Percentiles rank a stretch among this genome's conserved stretches.
Conservation (phyloP, 2,888 invertebrate genomes). For the Harpalus rufipes region DNA sequence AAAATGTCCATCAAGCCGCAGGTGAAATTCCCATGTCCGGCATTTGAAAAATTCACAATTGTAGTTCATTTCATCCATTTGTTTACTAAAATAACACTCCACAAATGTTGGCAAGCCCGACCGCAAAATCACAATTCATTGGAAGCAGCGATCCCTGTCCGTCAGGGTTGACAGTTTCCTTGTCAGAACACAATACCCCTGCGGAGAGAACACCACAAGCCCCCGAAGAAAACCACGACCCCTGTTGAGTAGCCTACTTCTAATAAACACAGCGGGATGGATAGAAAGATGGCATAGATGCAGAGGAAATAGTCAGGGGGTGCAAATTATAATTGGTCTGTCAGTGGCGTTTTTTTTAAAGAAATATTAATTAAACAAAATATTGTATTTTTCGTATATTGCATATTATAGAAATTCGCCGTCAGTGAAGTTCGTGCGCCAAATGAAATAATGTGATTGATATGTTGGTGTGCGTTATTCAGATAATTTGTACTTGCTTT, state of each 20-base stretch:
- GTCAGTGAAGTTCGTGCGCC: too few relatives aligned
- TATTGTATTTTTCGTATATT: too few relatives aligned
- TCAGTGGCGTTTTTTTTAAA: neutral
- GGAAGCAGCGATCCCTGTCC: neutral
- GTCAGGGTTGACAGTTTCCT: slow-evolving; percentile 30
- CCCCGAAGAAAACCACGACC: slow-evolving; percentile 34
- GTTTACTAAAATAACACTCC: slow-evolving; percentile 54
- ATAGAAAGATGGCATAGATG: neutral
- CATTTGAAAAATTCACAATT: slow-evolving; percentile 40
- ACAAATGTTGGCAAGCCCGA: slow-evolving; percentile 16
- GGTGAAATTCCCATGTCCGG: slow-evolving; percentile 40
- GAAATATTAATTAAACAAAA: too few relatives aligned
- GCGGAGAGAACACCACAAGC: slow-evolving; percentile 46
- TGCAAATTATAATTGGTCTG: neutral
- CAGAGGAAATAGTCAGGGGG: neutral
- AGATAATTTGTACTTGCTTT: too few relatives aligned
- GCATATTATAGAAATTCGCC: too few relatives aligned
- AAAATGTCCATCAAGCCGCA: slow-evolving; percentile 37
- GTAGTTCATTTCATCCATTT: slow-evolving; percentile 47
- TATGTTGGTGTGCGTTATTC: too few relatives aligned
- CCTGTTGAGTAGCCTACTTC: slow-evolving; percentile 38
- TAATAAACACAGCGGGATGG: neutral
- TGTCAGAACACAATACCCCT: slow-evolving; percentile 42
- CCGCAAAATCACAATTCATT: slow-evolving; percentile 52
- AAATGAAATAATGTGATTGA: too few relatives aligned